Conservation (phyloP, 2,797 vertebrate species). For the Otus scops region DNA sequence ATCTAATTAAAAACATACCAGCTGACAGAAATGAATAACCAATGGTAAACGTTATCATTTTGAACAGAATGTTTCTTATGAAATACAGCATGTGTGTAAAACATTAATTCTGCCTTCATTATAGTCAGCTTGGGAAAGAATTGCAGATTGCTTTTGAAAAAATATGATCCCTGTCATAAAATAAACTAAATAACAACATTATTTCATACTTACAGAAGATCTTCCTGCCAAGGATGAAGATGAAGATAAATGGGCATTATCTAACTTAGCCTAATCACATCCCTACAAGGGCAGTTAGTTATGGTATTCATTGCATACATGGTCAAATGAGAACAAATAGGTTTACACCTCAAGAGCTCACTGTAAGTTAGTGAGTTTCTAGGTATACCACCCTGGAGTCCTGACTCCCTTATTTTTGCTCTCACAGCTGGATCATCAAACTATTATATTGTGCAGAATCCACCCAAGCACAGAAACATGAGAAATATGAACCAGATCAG, state of each 20-base stretch:
- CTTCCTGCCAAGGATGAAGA: not conserved
- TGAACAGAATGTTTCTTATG: conserved; percentile 31
- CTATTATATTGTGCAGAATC: not conserved
- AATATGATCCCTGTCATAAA: not conserved
- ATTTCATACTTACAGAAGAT: not conserved
- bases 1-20: not conserved
- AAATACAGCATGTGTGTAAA: conserved; percentile 11
- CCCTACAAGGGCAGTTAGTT: not conserved
- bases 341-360: not conserved
- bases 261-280: not conserved
- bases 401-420: not conserved
- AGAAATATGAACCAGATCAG: not conserved
- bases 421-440: not conserved
- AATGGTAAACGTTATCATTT: not conserved
- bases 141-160: not conserved
- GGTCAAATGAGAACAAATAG: not conserved
- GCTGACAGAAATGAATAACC: conserved; percentile 14
- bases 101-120: conserved; percentile 6
- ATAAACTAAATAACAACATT: not conserved
- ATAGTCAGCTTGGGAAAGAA: not conserved
- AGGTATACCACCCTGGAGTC: not conserved
- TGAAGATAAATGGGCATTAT: not conserved
- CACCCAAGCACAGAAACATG: not conserved
- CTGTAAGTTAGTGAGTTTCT: not conserved
- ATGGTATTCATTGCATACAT: accelerated